Evolutionary conservation across 2,888 invertebrate species (phyloP).

Genomic region (Eupithecia centaureata): DNA sequence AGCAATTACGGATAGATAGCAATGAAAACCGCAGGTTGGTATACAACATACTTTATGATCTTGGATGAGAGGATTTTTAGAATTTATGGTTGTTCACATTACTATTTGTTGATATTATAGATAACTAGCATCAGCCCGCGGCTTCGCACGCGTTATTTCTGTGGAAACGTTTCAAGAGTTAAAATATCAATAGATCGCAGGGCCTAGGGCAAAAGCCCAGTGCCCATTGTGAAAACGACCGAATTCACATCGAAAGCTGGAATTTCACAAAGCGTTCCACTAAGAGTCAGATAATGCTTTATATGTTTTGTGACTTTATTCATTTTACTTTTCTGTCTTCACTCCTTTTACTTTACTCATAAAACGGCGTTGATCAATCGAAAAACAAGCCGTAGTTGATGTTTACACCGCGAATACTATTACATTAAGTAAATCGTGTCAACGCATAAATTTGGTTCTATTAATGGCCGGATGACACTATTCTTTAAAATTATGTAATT

Average conservation of each 20-base stretch:
- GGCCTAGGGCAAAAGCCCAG: too few relatives aligned
- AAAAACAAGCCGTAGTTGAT: constrained; percentile 10
- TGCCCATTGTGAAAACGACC: background rate
- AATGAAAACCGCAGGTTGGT: constrained; percentile 68
- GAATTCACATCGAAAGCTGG: background rate
- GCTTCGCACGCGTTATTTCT: too few relatives aligned
- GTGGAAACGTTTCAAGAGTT: background rate
- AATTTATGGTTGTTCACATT: background rate
- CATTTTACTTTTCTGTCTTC: too few relatives aligned
- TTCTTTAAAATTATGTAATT: constrained; percentile 53
- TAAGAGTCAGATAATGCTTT: background rate
- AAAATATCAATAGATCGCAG: background rate
- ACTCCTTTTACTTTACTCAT: constrained; percentile 16
- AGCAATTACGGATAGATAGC: constrained; percentile 69
- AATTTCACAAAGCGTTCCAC: background rate
- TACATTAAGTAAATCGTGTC: constrained; percentile 49
- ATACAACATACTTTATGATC: constrained; percentile 13
- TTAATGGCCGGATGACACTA: constrained; percentile 52
- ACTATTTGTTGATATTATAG: background rate
- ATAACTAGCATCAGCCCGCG: background rate
- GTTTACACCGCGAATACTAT: constrained; percentile 33
- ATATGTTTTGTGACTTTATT: background rate
- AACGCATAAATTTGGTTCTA: constrained; percentile 51
- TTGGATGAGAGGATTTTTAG: background rate
- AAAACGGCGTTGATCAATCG: constrained; percentile 3